Evolutionary conservation across 1,140 invertebrate species (phyloP).

Genomic region (Physella acuta): DNA sequence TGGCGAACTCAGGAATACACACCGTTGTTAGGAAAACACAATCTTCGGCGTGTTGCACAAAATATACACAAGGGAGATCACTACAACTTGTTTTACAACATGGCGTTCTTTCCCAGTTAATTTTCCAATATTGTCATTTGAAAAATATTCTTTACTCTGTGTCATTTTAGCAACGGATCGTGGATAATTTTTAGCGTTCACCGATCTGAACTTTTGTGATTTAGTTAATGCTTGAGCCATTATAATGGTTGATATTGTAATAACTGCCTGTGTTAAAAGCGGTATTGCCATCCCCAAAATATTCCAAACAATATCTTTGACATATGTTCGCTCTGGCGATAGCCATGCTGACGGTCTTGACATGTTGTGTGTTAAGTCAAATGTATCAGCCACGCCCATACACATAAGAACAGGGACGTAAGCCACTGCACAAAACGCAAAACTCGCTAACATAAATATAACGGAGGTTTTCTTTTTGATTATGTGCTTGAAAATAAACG

Average conservation of each 20-base stretch:
- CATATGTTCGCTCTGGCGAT: background rate
- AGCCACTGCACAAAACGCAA: background rate
- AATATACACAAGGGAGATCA: slow-evolving; percentile 4
- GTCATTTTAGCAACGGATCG: too few relatives aligned
- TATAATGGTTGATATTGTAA: background rate
- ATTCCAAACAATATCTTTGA: background rate
- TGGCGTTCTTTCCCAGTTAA: background rate
- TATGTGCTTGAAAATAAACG: background rate
- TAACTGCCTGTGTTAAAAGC: background rate
- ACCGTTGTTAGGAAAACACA: background rate
- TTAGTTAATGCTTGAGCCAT: background rate
- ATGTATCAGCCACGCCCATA: background rate
- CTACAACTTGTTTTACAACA: slow-evolving; percentile 1
- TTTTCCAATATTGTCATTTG: too few relatives aligned
- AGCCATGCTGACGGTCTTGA: background rate
- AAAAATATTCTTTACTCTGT: too few relatives aligned
- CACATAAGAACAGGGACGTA: background rate
- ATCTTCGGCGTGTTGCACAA: slow-evolving; percentile 12
- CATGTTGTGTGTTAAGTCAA: background rate
- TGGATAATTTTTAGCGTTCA: too few relatives aligned
- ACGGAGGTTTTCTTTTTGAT: background rate
- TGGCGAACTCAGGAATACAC: background rate
- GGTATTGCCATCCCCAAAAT: background rate
- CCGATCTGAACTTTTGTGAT: too few relatives aligned
- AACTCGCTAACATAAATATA: background rate